Percentiles rank a stretch among this genome's conserved stretches.
Conservation (phyloP, 1,140 invertebrate species). For the Cotesia glomerata region DNA sequence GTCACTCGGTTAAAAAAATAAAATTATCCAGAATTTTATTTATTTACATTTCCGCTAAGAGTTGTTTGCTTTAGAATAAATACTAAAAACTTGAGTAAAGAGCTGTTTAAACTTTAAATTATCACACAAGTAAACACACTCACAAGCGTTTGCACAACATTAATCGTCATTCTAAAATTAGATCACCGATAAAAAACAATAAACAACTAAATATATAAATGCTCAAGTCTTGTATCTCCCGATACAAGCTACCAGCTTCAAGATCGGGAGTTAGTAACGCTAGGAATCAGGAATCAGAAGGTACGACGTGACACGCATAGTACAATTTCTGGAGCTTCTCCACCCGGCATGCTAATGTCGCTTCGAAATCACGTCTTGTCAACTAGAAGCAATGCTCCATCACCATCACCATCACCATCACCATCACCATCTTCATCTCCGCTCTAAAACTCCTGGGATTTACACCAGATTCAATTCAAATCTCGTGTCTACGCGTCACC, state of each 20-base stretch:
- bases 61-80: too few species aligned
- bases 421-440: background rate
- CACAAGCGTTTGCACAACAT: too few species aligned
- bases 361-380: conserved; percentile 22
- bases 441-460: conserved; percentile 6
- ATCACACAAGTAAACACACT: too few species aligned
- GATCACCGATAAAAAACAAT: too few species aligned
- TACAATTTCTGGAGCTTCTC: background rate
- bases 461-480: conserved; percentile 25
- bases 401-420: conserved; percentile 6
- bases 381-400: background rate
- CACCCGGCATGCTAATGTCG: conserved; percentile 25
- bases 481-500: conserved; percentile 1
- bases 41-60: too few species aligned
- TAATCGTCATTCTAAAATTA: too few species aligned
- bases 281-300: background rate
- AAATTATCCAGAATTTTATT: too few species aligned
- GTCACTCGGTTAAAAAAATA: too few species aligned
- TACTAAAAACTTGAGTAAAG: too few species aligned
- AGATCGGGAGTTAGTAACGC: background rate
- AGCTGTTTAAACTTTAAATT: too few species aligned
- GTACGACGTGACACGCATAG: conserved; percentile 25
- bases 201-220: too few species aligned
- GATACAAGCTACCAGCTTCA: background rate
- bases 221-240: too few species aligned